A percentile compares a stretch with the other conserved stretches of the same genome.
These are phyloP conservation scores for Anhinga rufa DNA, from an alignment of 2,113 vertebrate genomes.

Conservation along the genomic window DNA sequence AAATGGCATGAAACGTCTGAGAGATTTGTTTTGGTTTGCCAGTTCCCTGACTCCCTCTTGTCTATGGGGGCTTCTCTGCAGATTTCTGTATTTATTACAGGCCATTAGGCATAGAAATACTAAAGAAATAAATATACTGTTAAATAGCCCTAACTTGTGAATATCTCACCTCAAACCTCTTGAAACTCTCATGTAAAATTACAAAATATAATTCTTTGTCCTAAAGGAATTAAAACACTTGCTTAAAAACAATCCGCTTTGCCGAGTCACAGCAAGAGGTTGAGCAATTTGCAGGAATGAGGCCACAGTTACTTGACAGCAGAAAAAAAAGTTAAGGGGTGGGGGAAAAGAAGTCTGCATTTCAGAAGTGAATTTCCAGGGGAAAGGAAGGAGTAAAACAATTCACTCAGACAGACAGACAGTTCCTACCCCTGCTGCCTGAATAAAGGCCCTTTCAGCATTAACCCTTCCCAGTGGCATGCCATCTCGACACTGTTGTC, in stretches of 20 bases:
- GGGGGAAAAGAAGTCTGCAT: neutral
- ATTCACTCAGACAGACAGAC: neutral
- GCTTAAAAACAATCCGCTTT: neutral
- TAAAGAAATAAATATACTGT: neutral
- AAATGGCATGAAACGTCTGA: neutral
- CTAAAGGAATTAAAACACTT: neutral
- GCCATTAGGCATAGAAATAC: neutral
- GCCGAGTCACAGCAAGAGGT: neutral
- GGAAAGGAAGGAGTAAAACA: neutral
- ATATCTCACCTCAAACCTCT: neutral
- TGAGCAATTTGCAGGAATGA: neutral
- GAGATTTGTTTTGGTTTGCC: neutral
- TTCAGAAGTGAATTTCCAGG: neutral
- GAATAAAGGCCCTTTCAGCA: neutral
- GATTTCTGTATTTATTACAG: neutral
- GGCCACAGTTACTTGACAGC: neutral
- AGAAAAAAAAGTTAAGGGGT: neutral
- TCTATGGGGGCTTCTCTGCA: neutral
- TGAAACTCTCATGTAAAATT: neutral
- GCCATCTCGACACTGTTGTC: accelerated
- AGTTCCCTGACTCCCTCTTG: neutral
- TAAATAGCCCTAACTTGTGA: neutral
- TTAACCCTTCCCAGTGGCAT: neutral
- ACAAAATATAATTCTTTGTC: neutral
- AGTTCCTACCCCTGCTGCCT: neutral